Conservation (phyloP, 2,797 vertebrate genomes). For the Oreochromis grahami region DNA sequence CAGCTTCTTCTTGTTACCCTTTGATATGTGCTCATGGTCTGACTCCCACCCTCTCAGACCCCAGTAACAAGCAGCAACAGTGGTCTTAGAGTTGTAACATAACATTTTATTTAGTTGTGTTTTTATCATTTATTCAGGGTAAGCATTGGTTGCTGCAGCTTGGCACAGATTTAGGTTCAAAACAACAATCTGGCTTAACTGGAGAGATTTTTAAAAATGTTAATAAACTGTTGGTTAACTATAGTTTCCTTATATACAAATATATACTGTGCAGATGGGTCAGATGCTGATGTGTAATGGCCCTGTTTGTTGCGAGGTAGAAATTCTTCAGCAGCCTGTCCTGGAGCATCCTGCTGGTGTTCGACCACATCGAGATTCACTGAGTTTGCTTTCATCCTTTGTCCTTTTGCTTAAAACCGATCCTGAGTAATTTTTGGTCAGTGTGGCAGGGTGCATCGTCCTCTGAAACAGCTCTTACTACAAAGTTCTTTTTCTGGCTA, state of each 20-base stretch:
- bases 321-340: not conserved
- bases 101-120: not conserved
- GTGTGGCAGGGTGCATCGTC: not conserved
- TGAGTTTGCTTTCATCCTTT: not conserved
- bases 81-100: not conserved
- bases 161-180: not conserved
- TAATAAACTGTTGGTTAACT: not conserved
- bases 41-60: constrained; percentile 8
- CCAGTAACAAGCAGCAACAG: constrained; percentile 15
- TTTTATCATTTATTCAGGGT: not conserved
- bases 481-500: not conserved
- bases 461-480: not conserved
- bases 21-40: constrained; percentile 40
- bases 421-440: not conserved
- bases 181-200: not conserved
- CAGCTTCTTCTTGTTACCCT: constrained; percentile 42
- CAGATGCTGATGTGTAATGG: not conserved
- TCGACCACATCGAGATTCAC: not conserved
- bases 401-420: not conserved
- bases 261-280: not conserved
- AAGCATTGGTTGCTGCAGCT: not conserved
- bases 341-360: not conserved
- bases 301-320: not conserved
- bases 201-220: not conserved
- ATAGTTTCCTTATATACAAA: not conserved